A percentile compares a stretch with the other conserved stretches of the same genome.
These are phyloP conservation scores for Pocillopora meandrina DNA, from an alignment of 92 coral and sea anemone genomes.

Conservation along the genomic window DNA sequence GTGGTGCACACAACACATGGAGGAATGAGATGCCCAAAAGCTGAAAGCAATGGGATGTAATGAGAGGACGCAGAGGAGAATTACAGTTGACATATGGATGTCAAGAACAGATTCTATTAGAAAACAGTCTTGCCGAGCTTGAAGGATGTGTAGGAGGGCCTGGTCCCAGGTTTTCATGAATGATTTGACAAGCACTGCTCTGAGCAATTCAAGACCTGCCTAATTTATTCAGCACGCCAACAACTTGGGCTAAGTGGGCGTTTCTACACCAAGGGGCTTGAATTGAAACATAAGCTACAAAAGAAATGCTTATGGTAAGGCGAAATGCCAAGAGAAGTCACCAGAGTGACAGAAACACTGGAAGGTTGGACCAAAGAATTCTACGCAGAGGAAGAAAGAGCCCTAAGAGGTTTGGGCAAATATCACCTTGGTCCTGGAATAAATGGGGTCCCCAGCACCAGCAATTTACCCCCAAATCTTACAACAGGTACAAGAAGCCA, in stretches of 20 bases:
- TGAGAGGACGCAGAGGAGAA: conserved; percentile 40
- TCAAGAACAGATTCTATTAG: conserved; percentile 32
- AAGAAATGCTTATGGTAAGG: conserved; percentile 41
- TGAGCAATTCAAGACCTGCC: conserved; percentile 47
- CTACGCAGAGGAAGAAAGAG: conserved; percentile 43
- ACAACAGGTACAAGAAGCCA: conserved; percentile 56
- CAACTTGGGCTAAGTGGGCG: conserved; percentile 43
- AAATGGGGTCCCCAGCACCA: conserved; percentile 53
- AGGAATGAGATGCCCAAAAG: conserved; percentile 40
- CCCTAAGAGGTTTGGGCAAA: conserved; percentile 54
- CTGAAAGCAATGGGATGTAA: conserved; percentile 50
- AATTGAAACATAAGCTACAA: conserved; percentile 57
- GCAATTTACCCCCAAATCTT: conserved; percentile 55
- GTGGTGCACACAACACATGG: conserved; percentile 51
- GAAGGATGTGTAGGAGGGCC: conserved; percentile 40
- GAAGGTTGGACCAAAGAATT: conserved; percentile 32
- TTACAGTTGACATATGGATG: conserved; percentile 52
- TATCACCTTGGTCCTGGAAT: conserved; percentile 60
- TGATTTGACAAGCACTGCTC: conserved; percentile 49
- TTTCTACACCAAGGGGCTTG: conserved; percentile 55
- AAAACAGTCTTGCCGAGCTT: conserved; percentile 48
- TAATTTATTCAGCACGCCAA: conserved; percentile 44
- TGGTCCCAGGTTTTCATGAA: conserved; percentile 47
- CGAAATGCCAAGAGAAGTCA: conserved; percentile 52
- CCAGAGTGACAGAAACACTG: conserved; percentile 8